A percentile compares a stretch with the other conserved stretches of the same genome.
These are phyloP conservation scores for Athalia rosae DNA, from an alignment of 2,888 invertebrate genomes.

Conservation along the genomic window DNA sequence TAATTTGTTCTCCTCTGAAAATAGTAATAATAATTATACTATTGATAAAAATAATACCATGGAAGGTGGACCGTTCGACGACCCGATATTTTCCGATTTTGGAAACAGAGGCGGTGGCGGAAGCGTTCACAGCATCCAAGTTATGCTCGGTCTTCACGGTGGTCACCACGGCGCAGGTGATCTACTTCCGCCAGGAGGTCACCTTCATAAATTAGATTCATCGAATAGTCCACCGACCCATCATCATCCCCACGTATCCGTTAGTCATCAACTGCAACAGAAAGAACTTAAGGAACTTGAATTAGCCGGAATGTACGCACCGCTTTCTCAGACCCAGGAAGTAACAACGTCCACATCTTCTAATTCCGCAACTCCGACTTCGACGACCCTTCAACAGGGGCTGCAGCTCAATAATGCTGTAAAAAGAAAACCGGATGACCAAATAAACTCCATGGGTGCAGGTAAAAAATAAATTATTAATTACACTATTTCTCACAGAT, in stretches of 20 bases:
- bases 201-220: slow-evolving; percentile 73
- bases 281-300: slow-evolving; percentile 71
- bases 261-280: slow-evolving; percentile 72
- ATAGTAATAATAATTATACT: slow-evolving; percentile 22
- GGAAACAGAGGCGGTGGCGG: slow-evolving; percentile 76
- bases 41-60: slow-evolving; percentile 68
- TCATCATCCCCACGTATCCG: slow-evolving; percentile 57
- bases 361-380: slow-evolving; percentile 66
- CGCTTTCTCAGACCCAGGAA: slow-evolving; percentile 72
- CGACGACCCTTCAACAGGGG: slow-evolving; percentile 70
- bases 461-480: slow-evolving; percentile 55
- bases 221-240: slow-evolving; percentile 74
- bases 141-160: slow-evolving; percentile 80
- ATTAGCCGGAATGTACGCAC: slow-evolving; percentile 69
- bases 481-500: not conserved
- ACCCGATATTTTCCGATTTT: slow-evolving; percentile 87
- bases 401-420: slow-evolving; percentile 67
- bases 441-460: slow-evolving; percentile 64
- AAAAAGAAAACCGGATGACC: slow-evolving; percentile 68
- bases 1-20: not conserved
- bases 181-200: slow-evolving; percentile 66
- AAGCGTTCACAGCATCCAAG: slow-evolving; percentile 80
- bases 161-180: slow-evolving; percentile 68
- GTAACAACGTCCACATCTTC: slow-evolving; percentile 73
- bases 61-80: slow-evolving; percentile 85